These are phyloP conservation scores for Petroica traversi DNA, from an alignment of 2,113 vertebrate species.

Conservation along the genomic window DNA sequence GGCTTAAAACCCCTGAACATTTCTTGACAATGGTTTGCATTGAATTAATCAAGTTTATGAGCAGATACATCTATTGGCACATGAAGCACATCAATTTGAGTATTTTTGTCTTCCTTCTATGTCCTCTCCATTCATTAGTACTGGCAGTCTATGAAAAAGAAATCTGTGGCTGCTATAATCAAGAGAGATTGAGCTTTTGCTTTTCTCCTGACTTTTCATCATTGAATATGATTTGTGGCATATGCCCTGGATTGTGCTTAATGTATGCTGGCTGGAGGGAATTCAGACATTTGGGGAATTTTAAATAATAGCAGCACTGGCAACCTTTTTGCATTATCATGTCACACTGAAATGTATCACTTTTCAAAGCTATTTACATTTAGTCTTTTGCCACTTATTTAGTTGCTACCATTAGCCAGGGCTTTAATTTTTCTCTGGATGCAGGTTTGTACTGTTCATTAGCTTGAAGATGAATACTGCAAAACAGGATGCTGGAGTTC, in stretches of 20 bases:
- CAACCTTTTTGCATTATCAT: neutral
- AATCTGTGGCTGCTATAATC: constrained; percentile 34
- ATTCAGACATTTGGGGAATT: neutral
- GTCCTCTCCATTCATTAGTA: constrained; percentile 1
- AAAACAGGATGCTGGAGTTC: neutral
- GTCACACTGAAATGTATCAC: neutral
- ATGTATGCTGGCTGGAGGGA: constrained; percentile 29
- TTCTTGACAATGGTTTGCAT: neutral
- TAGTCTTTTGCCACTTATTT: neutral
- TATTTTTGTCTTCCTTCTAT: constrained; percentile 26
- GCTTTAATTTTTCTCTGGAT: neutral
- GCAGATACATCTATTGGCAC: neutral
- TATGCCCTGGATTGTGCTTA: constrained; percentile 25
- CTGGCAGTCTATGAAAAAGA: constrained; percentile 25
- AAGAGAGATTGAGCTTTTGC: constrained; percentile 16
- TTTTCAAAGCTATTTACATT: constrained; percentile 14
- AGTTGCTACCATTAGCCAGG: neutral
- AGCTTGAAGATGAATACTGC: neutral
- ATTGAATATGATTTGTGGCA: constrained; percentile 48
- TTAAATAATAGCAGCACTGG: neutral
- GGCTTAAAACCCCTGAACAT: neutral
- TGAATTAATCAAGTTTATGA: neutral
- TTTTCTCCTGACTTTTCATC: constrained; percentile 15
- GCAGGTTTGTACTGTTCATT: neutral
- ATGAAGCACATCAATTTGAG: neutral